Conservation (phyloP, 2,113 vertebrate species). For the Amazona guildingii region DNA sequence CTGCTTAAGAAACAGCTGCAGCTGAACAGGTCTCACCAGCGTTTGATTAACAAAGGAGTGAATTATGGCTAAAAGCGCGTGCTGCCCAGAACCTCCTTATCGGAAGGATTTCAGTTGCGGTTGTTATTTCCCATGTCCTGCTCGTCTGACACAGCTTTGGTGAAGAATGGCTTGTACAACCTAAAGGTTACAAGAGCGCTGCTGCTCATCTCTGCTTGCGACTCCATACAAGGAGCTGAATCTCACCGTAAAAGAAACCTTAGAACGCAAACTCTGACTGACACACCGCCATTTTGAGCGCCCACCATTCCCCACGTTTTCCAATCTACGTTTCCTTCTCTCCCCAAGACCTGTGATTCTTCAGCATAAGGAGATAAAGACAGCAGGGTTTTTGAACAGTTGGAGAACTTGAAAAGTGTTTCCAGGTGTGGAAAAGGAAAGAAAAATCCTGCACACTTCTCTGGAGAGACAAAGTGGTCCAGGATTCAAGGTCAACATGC, state of each 20-base stretch:
- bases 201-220: neutral
- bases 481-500: neutral
- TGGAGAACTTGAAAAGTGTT: neutral
- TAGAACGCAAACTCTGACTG: neutral
- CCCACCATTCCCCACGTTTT: neutral
- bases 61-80: neutral
- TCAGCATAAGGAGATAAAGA: neutral
- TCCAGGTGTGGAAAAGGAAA: neutral
- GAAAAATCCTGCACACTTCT: neutral
- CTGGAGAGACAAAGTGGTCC: neutral
- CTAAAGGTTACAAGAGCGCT: neutral
- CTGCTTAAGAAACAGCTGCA: neutral
- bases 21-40: neutral
- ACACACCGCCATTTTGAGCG: neutral
- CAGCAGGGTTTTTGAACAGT: neutral
- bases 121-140: neutral
- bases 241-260: neutral
- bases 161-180: neutral
- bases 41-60: neutral
- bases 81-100: neutral
- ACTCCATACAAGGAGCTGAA: neutral
- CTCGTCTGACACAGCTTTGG: neutral
- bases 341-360: neutral
- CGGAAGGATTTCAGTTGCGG: neutral
- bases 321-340: neutral